These are phyloP conservation scores for Cephus runcator DNA, from an alignment of 2,888 invertebrate genomes.

Conservation along the genomic window DNA sequence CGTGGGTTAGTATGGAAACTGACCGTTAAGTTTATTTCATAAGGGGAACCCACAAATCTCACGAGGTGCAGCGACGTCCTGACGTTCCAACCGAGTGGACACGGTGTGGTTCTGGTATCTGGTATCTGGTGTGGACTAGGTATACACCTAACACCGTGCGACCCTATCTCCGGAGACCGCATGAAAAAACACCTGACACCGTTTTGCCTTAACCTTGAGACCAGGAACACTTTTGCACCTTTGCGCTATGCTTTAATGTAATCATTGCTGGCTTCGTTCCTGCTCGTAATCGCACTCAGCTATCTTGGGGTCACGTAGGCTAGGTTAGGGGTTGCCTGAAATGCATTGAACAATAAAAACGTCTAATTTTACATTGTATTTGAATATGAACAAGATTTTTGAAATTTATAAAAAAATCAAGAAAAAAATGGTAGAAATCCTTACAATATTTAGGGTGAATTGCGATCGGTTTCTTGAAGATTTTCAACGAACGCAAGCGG, in stretches of 20 bases:
- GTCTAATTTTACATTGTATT: background rate
- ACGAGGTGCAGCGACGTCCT: conserved; percentile 1
- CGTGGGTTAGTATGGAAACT: background rate
- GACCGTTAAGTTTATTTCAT: background rate
- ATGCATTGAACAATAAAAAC: background rate
- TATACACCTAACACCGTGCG: conserved; percentile 58
- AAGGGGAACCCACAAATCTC: background rate
- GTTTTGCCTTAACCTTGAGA: conserved; percentile 43
- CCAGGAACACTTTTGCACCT: background rate
- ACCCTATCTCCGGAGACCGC: conserved; percentile 32
- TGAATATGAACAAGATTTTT: background rate
- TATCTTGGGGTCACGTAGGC: background rate
- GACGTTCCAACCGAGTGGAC: conserved; percentile 51
- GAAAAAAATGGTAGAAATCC: background rate
- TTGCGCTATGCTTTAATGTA: background rate
- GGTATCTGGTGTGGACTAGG: conserved; percentile 13
- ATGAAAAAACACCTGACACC: conserved; percentile 46
- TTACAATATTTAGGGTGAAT: background rate
- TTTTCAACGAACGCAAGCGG: background rate
- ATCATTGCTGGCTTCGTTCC: background rate
- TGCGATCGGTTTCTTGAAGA: background rate
- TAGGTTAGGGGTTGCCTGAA: background rate
- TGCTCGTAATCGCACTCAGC: background rate
- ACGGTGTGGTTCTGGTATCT: conserved; percentile 36
- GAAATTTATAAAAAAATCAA: background rate